A percentile compares a stretch with the other conserved stretches of the same genome.
These are phyloP conservation scores for Haplochromis burtoni DNA, from an alignment of 2,113 vertebrate genomes.

Conservation along the genomic window DNA sequence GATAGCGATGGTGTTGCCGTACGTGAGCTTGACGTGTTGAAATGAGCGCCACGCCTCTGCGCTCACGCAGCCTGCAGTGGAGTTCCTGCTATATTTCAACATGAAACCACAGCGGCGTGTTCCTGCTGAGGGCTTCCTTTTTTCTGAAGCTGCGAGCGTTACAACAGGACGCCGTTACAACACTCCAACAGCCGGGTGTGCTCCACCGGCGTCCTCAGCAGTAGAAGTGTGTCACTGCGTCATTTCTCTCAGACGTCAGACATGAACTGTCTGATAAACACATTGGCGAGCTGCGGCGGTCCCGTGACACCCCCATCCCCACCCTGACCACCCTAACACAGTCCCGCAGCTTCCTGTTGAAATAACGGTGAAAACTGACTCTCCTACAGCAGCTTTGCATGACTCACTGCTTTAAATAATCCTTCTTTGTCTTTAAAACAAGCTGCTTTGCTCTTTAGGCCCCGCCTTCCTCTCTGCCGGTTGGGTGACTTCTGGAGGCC, in stretches of 20 bases:
- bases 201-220: not conserved
- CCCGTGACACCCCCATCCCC: not conserved
- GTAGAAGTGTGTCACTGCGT: not conserved
- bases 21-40: not conserved
- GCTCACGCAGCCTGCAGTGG: not conserved
- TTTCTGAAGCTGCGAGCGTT: not conserved
- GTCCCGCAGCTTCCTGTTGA: not conserved
- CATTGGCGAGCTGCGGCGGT: not conserved
- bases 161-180: constrained; percentile 9
- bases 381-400: not conserved
- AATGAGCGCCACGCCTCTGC: not conserved
- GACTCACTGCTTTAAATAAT: not conserved
- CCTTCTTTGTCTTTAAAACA: not conserved
- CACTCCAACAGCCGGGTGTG: not conserved
- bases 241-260: not conserved
- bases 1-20: not conserved
- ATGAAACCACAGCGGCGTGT: not conserved
- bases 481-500: not conserved
- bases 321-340: not conserved
- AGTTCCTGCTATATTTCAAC: constrained; percentile 5
- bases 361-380: not conserved
- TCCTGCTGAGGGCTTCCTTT: constrained; percentile 13
- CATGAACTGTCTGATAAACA: not conserved
- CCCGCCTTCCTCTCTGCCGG: not conserved
- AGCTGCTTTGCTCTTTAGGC: not conserved